Evolutionary conservation across 2,113 vertebrate species (phyloP).

Genomic region (Sapajus apella): DNA sequence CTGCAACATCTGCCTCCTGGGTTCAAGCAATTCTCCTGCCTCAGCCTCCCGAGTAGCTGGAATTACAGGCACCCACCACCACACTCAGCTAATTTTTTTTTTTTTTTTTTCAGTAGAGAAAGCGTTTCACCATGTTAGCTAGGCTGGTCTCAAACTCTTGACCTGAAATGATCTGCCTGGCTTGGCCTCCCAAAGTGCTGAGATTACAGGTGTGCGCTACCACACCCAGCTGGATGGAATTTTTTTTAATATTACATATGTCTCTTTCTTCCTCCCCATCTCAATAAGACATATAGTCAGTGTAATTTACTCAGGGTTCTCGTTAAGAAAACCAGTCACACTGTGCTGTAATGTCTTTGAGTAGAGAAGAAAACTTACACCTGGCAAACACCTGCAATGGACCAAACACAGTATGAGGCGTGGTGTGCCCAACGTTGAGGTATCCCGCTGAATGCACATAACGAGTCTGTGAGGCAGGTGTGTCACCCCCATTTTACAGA

Average conservation of each 20-base stretch:
- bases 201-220: no score
- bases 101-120: no score
- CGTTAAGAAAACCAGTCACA: neutral
- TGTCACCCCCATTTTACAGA: neutral
- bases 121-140: no score
- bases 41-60: no score
- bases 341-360: neutral
- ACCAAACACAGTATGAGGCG: neutral
- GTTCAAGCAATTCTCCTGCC: no score
- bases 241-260: neutral
- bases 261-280: neutral
- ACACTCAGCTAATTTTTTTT: no score
- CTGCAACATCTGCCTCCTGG: no score
- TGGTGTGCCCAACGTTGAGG: fast-evolving
- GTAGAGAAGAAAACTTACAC: neutral
- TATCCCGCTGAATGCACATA: neutral
- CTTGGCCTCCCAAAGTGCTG: no score
- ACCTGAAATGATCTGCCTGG: no score
- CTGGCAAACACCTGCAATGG: neutral
- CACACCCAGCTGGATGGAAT: no score
- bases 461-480: neutral
- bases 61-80: no score
- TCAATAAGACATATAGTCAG: neutral
- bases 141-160: no score
- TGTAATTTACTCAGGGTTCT: neutral